Base-by-base conservation (phyloP, 2,113 vertebrate genomes). In the Poeciliopsis prolifica region DNA sequence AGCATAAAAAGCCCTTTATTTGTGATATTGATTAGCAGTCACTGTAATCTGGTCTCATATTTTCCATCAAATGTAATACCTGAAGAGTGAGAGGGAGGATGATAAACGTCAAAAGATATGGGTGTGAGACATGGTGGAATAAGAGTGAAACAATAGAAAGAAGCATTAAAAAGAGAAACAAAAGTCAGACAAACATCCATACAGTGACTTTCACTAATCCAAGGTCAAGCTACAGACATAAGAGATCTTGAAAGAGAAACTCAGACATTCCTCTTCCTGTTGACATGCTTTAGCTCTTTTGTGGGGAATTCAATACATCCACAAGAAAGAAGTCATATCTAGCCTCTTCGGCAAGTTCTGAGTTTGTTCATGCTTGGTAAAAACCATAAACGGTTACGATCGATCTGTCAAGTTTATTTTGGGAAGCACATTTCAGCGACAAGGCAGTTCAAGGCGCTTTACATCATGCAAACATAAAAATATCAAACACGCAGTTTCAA, bases 21-120 rank as follows among this genome's bases (percentile, higher is more conserved):
- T 75, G 71, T 76, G 26, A 51, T 69, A 78, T 54, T 81, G 79
- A 82, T 78, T 65, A 65, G 61, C n/a, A 63, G 65, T 61, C 28
- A 30, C n/a, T 31, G 29, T 73, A 54, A 77, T 62, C 68, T 69
- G 44, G 12, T 35, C 3, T 6, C 19, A 4, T 26, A 5, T 77
- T 71, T 74, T 61, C 62, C 19, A 80, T 40, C 61, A 75, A 78
- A 71, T 75, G 3, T 31, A 7, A 83, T 63, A 31, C 66, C 61
- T 64, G 31, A 19, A 42, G 15, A 54, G 31, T 19, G 19, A 12
- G 12, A 28, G 22, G 13, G 29, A 14, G 40, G 15, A 65, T 26
- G 69, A 22, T 42, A 35, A 63, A 14, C 19, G 13, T 48, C 61
- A 28, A 51, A 35, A 63, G 51, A 61, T 48, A 29, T 74, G 68